Evolutionary conservation across 2,888 invertebrate genomes (phyloP), one percentile per base, ranked within the genome.

Genomic region (Drosophila eohydei): DNA sequence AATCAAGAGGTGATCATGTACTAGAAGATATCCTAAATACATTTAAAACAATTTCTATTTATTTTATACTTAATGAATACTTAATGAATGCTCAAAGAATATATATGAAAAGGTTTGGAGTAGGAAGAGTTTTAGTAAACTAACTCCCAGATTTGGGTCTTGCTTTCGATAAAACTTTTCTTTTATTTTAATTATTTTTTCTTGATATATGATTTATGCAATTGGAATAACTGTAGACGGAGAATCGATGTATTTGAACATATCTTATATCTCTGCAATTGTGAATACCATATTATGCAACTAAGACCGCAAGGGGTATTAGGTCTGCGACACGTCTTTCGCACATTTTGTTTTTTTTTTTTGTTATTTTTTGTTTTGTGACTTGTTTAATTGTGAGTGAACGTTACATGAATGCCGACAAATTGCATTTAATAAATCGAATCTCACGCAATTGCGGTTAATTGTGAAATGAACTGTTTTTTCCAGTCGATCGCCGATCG

Each of bases 381-480:
- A 52, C 44, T 52, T 12, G 43, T 51, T 64, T 63, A 54, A 51
- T 57, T 52, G 44, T 40, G n/a, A 48, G 21, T 56, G 41, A 64
- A 51, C 32, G 9, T 14, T 26, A 55, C 40, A 52, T 26, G 43
- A 56, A 63, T 40, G 74, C 32, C 62, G 46, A 54, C 66, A 74
- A 67, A 71, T 65, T 65, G 63, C 44, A 43, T 58, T 43, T 60
- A 63, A 80, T 75, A 76, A 80, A 81, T 81, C 69, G 81, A 74
- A 83, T 88, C 73, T 74, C 78, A 88, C 72, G 64, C 85, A 78
- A 63, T 71, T 81, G 85, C 61, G 86, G 80, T 84, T 78, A 88
- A 83, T 88, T 83, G 80, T 78, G 62, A 65, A 78, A 55, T 63
- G 55, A 74, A 81, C 58, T 64, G 69, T 59, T 65, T 54, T 50